Conservation (phyloP, 2,113 vertebrate species). For the Silurus asotus region DNA sequence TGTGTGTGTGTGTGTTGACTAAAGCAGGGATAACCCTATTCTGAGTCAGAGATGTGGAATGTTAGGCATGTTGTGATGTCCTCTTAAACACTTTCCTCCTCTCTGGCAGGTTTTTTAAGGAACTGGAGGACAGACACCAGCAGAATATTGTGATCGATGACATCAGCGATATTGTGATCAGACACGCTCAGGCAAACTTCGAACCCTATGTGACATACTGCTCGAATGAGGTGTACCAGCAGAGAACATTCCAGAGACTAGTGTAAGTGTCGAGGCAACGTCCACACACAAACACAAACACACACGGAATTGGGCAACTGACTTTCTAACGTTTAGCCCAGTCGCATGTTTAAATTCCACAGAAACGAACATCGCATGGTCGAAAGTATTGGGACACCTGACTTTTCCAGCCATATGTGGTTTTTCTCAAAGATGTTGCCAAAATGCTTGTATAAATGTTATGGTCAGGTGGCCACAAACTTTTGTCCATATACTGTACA, state of each 20-base stretch:
- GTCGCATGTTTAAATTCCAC: too few relatives aligned
- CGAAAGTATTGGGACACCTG: too few relatives aligned
- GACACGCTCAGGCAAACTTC: constrained; percentile 83
- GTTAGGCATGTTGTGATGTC: background rate
- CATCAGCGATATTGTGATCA: constrained; percentile 89
- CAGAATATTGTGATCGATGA: constrained; percentile 86
- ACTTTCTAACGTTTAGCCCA: too few relatives aligned
- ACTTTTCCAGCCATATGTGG: too few relatives aligned
- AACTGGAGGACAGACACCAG: constrained; percentile 87
- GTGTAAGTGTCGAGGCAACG: constrained; percentile 74
- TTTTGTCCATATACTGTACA: too few relatives aligned
- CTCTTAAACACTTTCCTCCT: background rate
- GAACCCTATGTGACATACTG: constrained; percentile 95
- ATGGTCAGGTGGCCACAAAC: too few relatives aligned
- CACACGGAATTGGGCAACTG: background rate
- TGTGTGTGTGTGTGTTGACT: constrained; percentile 9
- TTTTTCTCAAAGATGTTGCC: too few relatives aligned
- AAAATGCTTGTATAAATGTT: too few relatives aligned
- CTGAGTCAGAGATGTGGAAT: background rate
- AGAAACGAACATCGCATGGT: too few relatives aligned
- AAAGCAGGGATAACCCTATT: constrained; percentile 4
- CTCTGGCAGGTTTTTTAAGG: constrained; percentile 85
- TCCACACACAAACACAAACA: background rate
- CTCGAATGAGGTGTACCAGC: constrained; percentile 97
- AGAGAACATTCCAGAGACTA: constrained; percentile 89